Conservation (phyloP, 1,140 invertebrate species). For the Teleopsis dalmanni region DNA sequence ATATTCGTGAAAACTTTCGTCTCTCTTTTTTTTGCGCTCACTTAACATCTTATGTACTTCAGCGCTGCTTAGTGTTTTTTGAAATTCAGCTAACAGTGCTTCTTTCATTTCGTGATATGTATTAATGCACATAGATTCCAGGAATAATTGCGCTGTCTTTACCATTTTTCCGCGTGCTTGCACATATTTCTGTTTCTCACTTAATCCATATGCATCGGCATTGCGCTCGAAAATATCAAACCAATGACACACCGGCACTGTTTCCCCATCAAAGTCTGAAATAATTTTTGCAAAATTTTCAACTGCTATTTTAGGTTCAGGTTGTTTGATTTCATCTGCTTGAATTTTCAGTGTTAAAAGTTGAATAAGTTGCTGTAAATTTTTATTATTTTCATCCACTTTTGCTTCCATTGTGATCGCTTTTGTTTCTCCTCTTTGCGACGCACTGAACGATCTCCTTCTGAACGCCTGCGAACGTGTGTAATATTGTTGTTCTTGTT, state of each 20-base stretch:
- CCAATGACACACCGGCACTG: not conserved
- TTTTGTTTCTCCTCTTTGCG: too few species aligned
- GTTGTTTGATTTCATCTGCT: not conserved
- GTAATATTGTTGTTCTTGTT: too few species aligned
- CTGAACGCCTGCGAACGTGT: too few species aligned
- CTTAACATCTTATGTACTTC: not conserved
- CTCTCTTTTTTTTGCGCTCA: not conserved
- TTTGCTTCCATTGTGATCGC: not conserved
- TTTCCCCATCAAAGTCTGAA: not conserved
- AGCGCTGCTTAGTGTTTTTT: not conserved
- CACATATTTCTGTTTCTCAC: constrained; percentile 1
- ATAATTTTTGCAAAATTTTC: not conserved
- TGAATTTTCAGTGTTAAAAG: too few species aligned
- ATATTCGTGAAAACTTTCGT: constrained; percentile 1
- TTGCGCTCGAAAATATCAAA: constrained; percentile 1
- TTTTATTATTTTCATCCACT: not conserved
- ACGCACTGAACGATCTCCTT: too few species aligned
- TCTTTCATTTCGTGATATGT: not conserved
- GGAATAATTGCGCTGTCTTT: constrained; percentile 1
- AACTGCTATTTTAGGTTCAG: not conserved
- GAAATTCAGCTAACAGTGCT: not conserved
- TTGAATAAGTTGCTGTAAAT: too few species aligned
- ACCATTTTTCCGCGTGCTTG: not conserved
- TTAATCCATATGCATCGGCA: not conserved
- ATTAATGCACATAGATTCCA: not conserved